Conservation (phyloP, 2,113 vertebrate genomes). For the Tragelaphus strepsiceros region DNA sequence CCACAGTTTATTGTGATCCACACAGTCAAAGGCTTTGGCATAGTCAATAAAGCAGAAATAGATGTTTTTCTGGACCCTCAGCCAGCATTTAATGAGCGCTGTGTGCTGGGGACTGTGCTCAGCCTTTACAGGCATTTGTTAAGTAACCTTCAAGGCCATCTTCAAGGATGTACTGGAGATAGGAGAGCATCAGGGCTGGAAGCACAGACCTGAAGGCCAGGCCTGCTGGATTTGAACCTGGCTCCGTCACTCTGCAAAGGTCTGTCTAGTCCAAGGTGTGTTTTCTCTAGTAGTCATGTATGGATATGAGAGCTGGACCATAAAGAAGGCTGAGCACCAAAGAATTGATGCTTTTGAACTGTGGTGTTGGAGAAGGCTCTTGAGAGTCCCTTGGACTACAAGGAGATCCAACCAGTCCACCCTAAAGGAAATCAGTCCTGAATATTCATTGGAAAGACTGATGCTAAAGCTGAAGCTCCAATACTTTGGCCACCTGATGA, state of each 20-base stretch:
- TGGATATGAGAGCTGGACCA: not conserved
- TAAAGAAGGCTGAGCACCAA: not conserved
- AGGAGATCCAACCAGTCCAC: not conserved
- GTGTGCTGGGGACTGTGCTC: not conserved
- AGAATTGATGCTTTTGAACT: not conserved
- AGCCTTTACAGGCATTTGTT: not conserved
- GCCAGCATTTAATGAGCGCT: not conserved
- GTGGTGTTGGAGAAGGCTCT: not conserved
- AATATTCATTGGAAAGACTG: not conserved
- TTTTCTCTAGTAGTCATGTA: not conserved
- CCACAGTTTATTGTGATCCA: too few species aligned
- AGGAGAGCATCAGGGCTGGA: not conserved
- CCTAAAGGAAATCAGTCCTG: not conserved
- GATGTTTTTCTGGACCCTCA: not conserved
- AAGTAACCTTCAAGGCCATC: not conserved
- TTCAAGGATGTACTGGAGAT: not conserved
- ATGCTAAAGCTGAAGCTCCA: not conserved
- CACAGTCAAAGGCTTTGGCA: too few species aligned
- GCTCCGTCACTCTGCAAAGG: not conserved
- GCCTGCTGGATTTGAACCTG: not conserved
- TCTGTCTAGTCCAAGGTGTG: not conserved
- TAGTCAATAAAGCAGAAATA: too few species aligned
- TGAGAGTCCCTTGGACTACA: not conserved
- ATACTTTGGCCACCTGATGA: not conserved
- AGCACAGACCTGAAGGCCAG: not conserved